These are phyloP conservation scores for Lepidocyrtinus sp. DNA, from an alignment of 2,888 invertebrate species.

Conservation along the genomic window DNA sequence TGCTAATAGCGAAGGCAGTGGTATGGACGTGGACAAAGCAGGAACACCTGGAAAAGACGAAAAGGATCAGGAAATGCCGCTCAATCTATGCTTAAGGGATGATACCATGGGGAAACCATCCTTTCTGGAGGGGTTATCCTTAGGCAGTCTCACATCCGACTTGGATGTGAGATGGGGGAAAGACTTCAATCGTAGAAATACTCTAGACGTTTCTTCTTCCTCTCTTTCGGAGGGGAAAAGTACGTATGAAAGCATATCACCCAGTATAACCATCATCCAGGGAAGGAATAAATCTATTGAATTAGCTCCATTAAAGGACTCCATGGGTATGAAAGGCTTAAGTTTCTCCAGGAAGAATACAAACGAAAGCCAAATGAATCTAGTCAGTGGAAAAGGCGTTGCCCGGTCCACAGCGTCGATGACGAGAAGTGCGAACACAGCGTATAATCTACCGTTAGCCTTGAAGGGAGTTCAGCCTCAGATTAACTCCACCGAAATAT, in stretches of 20 bases:
- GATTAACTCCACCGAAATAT: neutral
- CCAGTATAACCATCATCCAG: neutral
- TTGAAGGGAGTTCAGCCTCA: neutral
- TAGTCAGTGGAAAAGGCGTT: neutral
- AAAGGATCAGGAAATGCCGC: conserved; percentile 60
- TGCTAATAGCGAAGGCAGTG: neutral
- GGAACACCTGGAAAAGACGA: neutral
- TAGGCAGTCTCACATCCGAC: neutral
- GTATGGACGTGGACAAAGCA: neutral
- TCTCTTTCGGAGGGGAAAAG: neutral
- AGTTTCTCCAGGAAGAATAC: neutral
- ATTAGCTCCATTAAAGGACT: too few relatives aligned
- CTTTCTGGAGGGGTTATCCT: neutral
- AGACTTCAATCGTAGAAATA: conserved; percentile 41
- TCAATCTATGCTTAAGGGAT: conserved; percentile 68
- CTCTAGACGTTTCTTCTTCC: conserved; percentile 68
- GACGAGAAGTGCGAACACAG: neutral
- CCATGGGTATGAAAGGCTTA: too few relatives aligned
- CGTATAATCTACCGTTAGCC: too few relatives aligned
- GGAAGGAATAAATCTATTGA: neutral
- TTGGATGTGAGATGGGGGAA: conserved; percentile 50
- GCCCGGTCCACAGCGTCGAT: neutral
- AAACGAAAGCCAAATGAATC: neutral
- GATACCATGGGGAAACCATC: neutral
- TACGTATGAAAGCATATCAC: neutral